A percentile compares a stretch with the other conserved stretches of the same genome.
Conservation (phyloP, 1,140 invertebrate genomes). For the Aphidius ervi region DNA sequence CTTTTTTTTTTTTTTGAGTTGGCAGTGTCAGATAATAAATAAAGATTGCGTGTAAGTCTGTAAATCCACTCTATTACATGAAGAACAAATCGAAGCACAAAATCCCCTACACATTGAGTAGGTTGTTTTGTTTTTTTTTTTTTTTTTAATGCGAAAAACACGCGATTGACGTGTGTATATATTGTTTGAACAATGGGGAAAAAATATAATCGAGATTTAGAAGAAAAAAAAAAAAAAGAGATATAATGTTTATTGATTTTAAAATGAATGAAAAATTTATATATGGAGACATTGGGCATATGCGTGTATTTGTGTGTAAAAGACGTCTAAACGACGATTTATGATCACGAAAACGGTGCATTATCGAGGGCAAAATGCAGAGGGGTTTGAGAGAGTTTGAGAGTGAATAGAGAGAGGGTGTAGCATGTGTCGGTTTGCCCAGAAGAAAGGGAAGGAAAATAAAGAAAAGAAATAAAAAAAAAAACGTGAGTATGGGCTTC, state of each 20-base stretch:
- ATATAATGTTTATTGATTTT: conserved; percentile 20
- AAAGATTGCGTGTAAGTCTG: conserved; percentile 8
- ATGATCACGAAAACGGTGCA: conserved; percentile 22
- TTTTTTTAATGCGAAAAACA: conserved; percentile 1
- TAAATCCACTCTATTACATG: conserved; percentile 1
- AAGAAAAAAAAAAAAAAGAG: background rate
- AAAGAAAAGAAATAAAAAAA: conserved; percentile 2
- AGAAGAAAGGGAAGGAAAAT: conserved; percentile 2
- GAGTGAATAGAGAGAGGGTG: background rate
- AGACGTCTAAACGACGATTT: conserved; percentile 19
- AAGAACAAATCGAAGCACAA: background rate
- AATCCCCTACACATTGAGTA: background rate
- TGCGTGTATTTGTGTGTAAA: background rate
- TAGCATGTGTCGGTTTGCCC: conserved; percentile 13
- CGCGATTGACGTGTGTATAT: conserved; percentile 10
- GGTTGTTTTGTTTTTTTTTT: background rate
- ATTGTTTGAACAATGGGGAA: background rate
- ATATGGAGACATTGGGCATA: conserved; percentile 13
- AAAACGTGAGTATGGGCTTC: background rate
- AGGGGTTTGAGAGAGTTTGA: background rate
- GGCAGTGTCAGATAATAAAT: background rate
- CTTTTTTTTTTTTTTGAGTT: no score
- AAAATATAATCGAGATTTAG: background rate
- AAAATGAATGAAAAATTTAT: conserved; percentile 15
- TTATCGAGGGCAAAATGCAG: conserved; percentile 16